Conservation (phyloP, 2,113 vertebrate genomes). For the Pachypanchax playfairii region DNA sequence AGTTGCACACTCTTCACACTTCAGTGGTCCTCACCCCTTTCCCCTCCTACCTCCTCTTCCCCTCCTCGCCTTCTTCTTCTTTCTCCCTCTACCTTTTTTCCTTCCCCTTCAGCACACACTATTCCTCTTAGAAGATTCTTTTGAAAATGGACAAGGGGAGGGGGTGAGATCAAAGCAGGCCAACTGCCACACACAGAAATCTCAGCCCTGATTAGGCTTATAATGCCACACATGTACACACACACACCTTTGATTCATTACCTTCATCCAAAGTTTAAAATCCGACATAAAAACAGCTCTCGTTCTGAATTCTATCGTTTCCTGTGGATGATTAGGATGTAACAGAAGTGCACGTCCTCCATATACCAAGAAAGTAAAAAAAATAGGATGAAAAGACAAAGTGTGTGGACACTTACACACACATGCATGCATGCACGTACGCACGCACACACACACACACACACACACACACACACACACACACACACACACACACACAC, state of each 20-base stretch:
- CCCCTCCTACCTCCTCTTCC: background rate
- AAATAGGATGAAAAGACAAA: too few relatives aligned
- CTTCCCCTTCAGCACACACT: constrained; percentile 70
- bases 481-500: too few relatives aligned
- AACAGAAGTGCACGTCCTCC: too few relatives aligned
- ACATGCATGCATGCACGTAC: too few relatives aligned
- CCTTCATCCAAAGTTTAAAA: constrained; percentile 19
- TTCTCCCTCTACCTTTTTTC: constrained; percentile 44
- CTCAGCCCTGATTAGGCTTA: too few relatives aligned
- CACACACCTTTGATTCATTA: constrained; percentile 11
- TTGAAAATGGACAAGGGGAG: constrained; percentile 88
- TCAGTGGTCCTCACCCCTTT: constrained; percentile 78
- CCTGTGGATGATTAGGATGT: too few relatives aligned
- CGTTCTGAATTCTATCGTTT: background rate
- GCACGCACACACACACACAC: too few relatives aligned
- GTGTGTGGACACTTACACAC: too few relatives aligned
- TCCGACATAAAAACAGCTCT: background rate
- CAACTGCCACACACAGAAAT: constrained; percentile 89
- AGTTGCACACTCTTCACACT: constrained; percentile 93
- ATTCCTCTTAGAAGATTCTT: constrained; percentile 82
- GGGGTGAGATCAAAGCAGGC: constrained; percentile 89
- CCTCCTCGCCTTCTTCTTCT: constrained; percentile 19
- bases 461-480: too few relatives aligned
- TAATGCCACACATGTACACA: constrained; percentile 25
- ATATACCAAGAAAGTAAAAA: too few relatives aligned